A percentile compares a stretch with the other conserved stretches of the same genome.
These are phyloP conservation scores for Numenius arquata DNA, from an alignment of 2,113 vertebrate genomes.

Conservation along the genomic window DNA sequence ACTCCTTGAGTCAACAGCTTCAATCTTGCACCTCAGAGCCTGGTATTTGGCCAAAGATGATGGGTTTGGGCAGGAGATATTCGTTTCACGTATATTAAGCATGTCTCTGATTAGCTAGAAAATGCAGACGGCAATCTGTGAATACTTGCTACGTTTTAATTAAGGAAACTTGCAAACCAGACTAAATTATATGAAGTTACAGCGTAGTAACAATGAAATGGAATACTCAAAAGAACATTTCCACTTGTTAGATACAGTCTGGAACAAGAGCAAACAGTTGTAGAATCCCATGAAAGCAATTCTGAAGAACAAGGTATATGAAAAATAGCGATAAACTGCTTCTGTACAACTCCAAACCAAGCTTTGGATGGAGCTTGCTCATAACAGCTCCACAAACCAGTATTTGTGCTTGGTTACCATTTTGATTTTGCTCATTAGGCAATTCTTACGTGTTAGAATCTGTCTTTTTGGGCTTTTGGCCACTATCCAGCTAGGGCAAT, in stretches of 20 bases:
- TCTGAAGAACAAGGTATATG: background rate
- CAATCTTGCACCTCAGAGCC: conserved; percentile 83
- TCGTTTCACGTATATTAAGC: conserved; percentile 80
- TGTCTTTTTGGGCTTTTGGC: background rate
- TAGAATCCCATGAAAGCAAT: background rate
- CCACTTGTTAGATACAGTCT: background rate
- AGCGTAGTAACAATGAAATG: background rate
- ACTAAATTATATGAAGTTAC: background rate
- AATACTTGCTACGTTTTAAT: background rate
- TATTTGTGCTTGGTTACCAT: background rate
- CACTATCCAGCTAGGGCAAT: background rate
- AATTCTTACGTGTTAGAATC: background rate
- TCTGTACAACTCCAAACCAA: background rate
- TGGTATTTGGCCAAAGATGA: conserved; percentile 82
- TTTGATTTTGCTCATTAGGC: background rate
- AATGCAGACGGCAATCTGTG: background rate
- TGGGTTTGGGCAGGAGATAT: conserved; percentile 58
- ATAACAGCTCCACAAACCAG: background rate
- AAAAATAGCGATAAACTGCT: background rate
- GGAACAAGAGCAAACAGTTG: background rate
- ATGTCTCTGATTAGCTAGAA: conserved; percentile 83
- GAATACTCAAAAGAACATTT: background rate
- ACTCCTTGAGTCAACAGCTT: conserved; percentile 65
- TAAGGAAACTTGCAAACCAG: background rate
- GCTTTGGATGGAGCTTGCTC: background rate